phyloP scores from a whole-genome alignment of 2,797 vertebrate species.

The Peromyscus attwateri region DNA sequence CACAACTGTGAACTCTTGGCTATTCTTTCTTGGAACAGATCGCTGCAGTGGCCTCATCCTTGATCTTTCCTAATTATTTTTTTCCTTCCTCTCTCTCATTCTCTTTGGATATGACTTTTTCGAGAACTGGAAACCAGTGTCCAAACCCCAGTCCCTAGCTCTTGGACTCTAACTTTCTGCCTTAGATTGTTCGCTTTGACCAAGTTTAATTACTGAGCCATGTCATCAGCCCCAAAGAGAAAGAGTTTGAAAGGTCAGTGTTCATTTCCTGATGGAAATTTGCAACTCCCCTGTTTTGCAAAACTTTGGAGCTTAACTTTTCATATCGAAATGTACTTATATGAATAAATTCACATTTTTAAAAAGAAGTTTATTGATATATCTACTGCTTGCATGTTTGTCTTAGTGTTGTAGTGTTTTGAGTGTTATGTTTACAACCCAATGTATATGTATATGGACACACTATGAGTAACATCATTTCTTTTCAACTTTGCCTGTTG shows the following conservation, averaged over 20 bases:
- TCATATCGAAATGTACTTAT: constrained; percentile 28
- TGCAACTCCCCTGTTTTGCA: background rate
- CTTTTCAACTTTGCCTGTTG: background rate
- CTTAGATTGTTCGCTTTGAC: background rate
- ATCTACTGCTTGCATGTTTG: background rate
- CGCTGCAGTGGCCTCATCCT: background rate
- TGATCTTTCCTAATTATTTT: background rate
- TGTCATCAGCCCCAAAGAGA: background rate
- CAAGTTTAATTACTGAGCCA: background rate
- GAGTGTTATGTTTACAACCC: background rate
- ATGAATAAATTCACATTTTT: background rate
- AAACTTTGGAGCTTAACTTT: background rate
- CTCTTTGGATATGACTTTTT: background rate
- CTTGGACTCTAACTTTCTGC: background rate
- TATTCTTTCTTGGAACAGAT: background rate
- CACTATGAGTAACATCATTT: background rate
- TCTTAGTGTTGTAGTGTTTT: background rate
- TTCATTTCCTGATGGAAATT: constrained; percentile 3
- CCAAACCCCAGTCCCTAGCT: background rate
- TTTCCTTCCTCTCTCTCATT: background rate
- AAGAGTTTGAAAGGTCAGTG: background rate
- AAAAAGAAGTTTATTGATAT: background rate
- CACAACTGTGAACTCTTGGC: background rate
- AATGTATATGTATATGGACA: background rate
- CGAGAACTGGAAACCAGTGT: background rate